Conservation (phyloP, 2,113 vertebrate species). For the Morone chrysops region DNA sequence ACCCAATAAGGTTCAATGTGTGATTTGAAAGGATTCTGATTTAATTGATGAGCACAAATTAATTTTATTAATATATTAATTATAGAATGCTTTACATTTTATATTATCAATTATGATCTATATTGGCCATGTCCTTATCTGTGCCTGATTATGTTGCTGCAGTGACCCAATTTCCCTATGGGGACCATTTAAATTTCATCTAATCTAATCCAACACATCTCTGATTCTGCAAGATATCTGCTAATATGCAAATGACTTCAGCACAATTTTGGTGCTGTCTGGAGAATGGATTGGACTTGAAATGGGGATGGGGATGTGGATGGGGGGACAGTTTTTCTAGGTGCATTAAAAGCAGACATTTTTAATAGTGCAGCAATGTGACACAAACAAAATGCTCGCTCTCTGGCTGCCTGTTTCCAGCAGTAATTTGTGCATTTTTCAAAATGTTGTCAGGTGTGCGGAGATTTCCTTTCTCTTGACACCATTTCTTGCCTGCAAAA, state of each 20-base stretch:
- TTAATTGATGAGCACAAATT: too few species aligned
- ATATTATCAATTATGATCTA: neutral
- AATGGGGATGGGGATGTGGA: neutral
- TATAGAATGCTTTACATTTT: too few species aligned
- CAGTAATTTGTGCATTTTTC: neutral
- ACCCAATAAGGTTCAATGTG: neutral
- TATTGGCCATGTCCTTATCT: neutral
- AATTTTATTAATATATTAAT: too few species aligned
- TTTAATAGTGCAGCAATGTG: neutral
- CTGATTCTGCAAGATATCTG: conserved; percentile 42
- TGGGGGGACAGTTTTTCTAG: neutral
- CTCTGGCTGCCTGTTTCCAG: neutral
- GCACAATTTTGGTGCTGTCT: conserved; percentile 5
- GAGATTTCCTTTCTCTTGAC: conserved; percentile 1
- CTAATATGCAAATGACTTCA: conserved; percentile 46
- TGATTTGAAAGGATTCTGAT: neutral
- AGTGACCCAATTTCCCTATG: conserved; percentile 45
- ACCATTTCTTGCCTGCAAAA: conserved; percentile 6
- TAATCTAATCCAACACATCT: conserved; percentile 51
- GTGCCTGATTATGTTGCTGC: conserved; percentile 7
- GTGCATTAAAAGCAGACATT: conserved; percentile 30
- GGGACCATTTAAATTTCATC: conserved; percentile 37
- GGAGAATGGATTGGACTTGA: conserved; percentile 24
- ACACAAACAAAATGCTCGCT: conserved; percentile 8
- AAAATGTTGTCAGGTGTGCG: neutral